Evolutionary conservation across 1,140 invertebrate species (phyloP).

Genomic region (Cherax destructor): DNA sequence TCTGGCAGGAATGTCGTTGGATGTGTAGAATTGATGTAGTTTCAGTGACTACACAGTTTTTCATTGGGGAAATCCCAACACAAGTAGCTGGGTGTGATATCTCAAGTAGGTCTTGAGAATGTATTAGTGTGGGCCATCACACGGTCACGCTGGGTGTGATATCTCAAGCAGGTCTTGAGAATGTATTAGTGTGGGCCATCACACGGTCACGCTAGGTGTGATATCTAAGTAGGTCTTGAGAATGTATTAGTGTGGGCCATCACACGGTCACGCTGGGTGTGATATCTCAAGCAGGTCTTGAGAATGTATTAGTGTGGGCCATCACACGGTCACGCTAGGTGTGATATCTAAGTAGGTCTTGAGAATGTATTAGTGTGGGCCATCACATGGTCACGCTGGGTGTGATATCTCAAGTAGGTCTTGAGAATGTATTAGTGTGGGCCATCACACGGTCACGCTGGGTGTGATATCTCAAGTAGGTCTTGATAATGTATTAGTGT

Average conservation of each 20-base stretch:
- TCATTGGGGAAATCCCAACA: background rate
- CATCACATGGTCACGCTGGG: too few species aligned
- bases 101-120: background rate
- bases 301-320: background rate
- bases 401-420: background rate
- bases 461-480: background rate
- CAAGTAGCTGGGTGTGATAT: background rate
- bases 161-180: background rate
- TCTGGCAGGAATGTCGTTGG: background rate
- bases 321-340: too few species aligned
- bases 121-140: too few species aligned
- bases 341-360: background rate
- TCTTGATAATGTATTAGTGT: background rate
- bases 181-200: background rate
- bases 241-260: background rate
- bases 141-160: background rate
- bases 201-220: background rate
- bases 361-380: background rate
- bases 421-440: background rate
- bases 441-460: too few species aligned
- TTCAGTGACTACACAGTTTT: background rate
- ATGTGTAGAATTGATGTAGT: background rate
- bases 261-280: too few species aligned
- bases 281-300: background rate
- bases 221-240: background rate